phyloP scores from a whole-genome alignment of 2,797 vertebrate genomes.

The Hydrolagus colliei region DNA sequence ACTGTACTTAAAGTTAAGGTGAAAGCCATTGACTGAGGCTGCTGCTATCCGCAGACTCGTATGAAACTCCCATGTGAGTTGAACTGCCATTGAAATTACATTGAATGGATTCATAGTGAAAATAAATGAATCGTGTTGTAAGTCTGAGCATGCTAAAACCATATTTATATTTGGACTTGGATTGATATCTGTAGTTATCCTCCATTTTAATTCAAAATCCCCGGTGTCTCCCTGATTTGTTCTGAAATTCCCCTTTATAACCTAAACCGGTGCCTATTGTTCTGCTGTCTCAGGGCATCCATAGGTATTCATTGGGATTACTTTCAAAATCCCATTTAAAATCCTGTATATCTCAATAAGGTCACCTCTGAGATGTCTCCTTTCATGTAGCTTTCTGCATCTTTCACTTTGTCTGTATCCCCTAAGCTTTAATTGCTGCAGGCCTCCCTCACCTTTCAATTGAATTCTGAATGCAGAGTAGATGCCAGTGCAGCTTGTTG shows the following conservation, averaged over 20 bases:
- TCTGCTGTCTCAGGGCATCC: too few species aligned
- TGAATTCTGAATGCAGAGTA: neutral
- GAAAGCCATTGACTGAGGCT: neutral
- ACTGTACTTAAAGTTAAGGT: neutral
- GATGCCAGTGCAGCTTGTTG: neutral
- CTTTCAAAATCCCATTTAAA: too few species aligned
- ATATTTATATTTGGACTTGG: neutral
- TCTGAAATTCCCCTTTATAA: too few species aligned
- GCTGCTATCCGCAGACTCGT: neutral
- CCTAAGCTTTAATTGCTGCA: neutral
- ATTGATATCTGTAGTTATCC: too few species aligned
- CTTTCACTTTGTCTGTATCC: too few species aligned
- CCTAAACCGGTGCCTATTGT: too few species aligned
- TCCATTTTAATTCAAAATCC: too few species aligned
- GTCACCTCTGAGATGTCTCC: neutral
- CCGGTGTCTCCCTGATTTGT: too few species aligned
- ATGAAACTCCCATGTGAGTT: neutral
- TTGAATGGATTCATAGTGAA: neutral
- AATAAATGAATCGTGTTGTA: neutral
- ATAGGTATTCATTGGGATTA: too few species aligned
- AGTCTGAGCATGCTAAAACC: neutral
- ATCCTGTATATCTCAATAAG: too few species aligned
- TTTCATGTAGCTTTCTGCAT: neutral
- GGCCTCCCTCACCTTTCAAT: neutral
- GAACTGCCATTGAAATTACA: neutral